Percentiles rank a stretch among this genome's conserved stretches.
Evolutionary conservation across 2,113 vertebrate genomes (phyloP).

Genomic region (Poeciliopsis prolifica): DNA sequence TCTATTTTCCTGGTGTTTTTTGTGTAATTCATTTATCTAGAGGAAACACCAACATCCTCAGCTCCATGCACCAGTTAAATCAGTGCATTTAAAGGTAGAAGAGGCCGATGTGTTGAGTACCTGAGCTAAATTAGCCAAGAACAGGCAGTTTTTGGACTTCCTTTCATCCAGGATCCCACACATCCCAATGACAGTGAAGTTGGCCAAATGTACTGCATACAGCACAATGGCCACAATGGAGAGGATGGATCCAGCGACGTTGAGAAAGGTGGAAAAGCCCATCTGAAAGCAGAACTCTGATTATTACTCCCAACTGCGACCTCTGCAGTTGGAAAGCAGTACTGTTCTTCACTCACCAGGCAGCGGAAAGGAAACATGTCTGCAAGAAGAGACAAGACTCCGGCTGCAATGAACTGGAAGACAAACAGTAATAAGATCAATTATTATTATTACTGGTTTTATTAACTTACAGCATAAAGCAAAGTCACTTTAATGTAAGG

Average conservation of each 20-base stretch:
- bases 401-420: slow-evolving; percentile 52
- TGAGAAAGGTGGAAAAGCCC: slow-evolving; percentile 37
- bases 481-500: too few species aligned
- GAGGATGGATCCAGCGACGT: slow-evolving; percentile 25
- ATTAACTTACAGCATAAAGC: background rate
- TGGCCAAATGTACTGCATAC: slow-evolving; percentile 40
- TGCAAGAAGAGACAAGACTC: slow-evolving; percentile 44
- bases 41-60: too few species aligned
- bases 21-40: too few species aligned
- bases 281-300: slow-evolving; percentile 38
- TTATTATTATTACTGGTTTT: background rate
- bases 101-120: slow-evolving; percentile 4
- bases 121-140: slow-evolving; percentile 5
- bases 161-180: slow-evolving; percentile 3
- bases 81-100: too few species aligned
- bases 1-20: too few species aligned
- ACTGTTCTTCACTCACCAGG: slow-evolving; percentile 49
- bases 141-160: background rate
- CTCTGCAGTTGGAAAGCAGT: background rate
- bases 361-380: slow-evolving; percentile 23
- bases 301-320: background rate
- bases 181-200: accelerated
- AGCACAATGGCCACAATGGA: slow-evolving; percentile 55
- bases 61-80: too few species aligned
- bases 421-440: background rate